Conservation (phyloP, 2,113 vertebrate genomes). For the Grus americana region DNA sequence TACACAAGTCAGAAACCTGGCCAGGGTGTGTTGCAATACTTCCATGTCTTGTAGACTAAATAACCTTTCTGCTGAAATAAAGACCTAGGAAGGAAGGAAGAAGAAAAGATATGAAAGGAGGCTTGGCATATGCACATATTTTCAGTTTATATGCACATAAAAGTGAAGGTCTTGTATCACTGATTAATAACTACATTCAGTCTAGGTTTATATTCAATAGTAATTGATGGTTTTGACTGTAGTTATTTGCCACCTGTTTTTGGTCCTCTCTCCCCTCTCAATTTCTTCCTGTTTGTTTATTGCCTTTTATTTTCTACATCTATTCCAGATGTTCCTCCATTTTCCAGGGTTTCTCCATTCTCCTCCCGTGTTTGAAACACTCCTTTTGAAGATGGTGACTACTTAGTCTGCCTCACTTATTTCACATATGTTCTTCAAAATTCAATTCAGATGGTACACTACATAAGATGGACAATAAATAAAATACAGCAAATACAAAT, state of each 20-base stretch:
- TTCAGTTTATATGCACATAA: neutral
- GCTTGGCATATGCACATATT: rapidly evolving
- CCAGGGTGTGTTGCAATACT: neutral
- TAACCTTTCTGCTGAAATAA: neutral
- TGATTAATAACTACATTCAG: neutral
- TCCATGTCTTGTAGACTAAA: neutral
- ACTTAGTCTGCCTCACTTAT: neutral
- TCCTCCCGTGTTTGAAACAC: neutral
- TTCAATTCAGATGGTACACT: rapidly evolving
- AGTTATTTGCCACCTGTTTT: neutral
- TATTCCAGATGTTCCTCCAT: neutral
- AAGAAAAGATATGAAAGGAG: neutral
- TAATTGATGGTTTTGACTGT: neutral
- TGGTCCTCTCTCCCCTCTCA: neutral
- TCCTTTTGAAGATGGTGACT: neutral
- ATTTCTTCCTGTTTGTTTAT: neutral
- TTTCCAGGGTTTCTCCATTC: neutral
- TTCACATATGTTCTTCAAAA: neutral
- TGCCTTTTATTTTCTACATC: neutral
- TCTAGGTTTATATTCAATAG: neutral
- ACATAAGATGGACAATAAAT: neutral
- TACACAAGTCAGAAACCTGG: neutral
- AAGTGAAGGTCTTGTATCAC: neutral
- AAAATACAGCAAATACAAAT: neutral
- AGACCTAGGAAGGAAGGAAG: neutral